phyloP scores from a whole-genome alignment of 1,140 invertebrate species.

The Plectrocnemia conspersa region DNA sequence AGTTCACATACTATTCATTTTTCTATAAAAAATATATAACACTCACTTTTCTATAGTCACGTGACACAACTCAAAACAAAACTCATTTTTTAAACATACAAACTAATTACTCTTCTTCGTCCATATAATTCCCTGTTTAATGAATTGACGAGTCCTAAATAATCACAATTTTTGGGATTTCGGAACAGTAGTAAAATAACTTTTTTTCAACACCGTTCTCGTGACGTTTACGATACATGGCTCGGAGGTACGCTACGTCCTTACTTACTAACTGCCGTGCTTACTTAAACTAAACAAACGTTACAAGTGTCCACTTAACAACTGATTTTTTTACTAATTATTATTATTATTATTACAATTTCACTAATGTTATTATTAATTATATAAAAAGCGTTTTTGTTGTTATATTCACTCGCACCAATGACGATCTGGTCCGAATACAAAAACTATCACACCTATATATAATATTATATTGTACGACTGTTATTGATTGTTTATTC shows the following conservation, averaged over 20 bases:
- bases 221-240: conserved; percentile 17
- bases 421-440: no score
- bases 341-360: no score
- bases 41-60: conserved; percentile 15
- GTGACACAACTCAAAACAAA: conserved; percentile 6
- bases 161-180: conserved; percentile 15
- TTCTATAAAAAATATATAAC: conserved; percentile 17
- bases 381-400: no score
- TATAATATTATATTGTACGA: no score
- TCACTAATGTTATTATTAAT: no score
- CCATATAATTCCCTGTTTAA: conserved; percentile 21
- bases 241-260: conserved; percentile 27
- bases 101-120: conserved; percentile 5
- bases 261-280: conserved; percentile 25
- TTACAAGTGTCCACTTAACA: conserved; percentile 32
- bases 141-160: conserved; percentile 25
- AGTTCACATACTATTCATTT: conserved; percentile 10
- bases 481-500: no score
- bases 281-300: conserved; percentile 19
- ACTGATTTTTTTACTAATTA: no score
- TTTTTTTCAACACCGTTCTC: conserved; percentile 1
- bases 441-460: no score
- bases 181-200: not conserved
- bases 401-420: no score
- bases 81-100: conserved; percentile 13